A percentile compares a stretch with the other conserved stretches of the same genome.
Conservation (phyloP, 2,113 vertebrate species). For the Litocranius walleri region DNA sequence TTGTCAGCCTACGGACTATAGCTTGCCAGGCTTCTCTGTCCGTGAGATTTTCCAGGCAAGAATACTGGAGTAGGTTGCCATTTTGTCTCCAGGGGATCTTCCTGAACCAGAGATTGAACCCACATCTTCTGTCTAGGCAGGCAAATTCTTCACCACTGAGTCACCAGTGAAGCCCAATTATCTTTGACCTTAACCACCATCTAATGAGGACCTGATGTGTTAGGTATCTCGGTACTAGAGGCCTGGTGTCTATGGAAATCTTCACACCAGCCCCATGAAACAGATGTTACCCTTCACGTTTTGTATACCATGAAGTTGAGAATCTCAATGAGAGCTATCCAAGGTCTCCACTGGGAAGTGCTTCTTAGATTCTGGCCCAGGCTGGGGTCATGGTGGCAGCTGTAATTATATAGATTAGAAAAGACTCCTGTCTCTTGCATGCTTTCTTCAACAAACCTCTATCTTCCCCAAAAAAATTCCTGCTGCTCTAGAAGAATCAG, state of each 20-base stretch:
- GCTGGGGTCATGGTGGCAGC: background rate
- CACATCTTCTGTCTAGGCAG: background rate
- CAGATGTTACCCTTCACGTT: background rate
- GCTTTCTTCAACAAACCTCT: background rate
- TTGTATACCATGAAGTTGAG: background rate
- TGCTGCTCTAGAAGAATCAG: background rate
- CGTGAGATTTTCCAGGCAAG: background rate
- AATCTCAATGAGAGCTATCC: background rate
- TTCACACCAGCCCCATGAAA: background rate
- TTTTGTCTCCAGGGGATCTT: background rate
- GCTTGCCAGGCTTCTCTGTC: background rate
- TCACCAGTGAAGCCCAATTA: background rate
- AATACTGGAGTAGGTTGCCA: background rate
- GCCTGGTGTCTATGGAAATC: background rate
- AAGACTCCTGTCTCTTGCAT: background rate
- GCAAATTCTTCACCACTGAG: background rate
- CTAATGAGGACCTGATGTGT: background rate
- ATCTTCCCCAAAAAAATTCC: background rate
- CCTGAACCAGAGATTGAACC: background rate
- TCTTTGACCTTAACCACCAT: background rate
- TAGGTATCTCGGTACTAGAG: background rate
- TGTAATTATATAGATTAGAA: background rate
- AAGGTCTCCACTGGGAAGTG: background rate
- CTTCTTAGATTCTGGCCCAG: background rate
- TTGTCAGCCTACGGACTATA: fast-evolving